Conservation (phyloP, 1,140 invertebrate species). For the Acromyrmex heyeri region DNA sequence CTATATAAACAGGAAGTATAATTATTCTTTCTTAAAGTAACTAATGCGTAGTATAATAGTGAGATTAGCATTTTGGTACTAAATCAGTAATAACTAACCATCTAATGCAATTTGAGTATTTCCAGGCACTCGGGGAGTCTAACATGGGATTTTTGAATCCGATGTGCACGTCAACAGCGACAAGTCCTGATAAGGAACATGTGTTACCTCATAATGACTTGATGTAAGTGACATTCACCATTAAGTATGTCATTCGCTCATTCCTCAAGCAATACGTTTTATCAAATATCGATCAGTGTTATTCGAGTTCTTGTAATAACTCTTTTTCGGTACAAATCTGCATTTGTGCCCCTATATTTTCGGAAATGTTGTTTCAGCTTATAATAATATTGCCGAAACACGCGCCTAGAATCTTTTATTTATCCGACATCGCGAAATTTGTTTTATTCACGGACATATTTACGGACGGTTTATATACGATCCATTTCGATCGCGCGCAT, state of each 20-base stretch:
- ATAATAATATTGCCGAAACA: neutral
- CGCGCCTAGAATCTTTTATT: neutral
- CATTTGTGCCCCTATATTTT: neutral
- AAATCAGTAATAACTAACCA: constrained; percentile 80
- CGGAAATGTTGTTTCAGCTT: constrained; percentile 1
- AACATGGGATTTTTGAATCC: constrained; percentile 88
- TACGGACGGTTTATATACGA: neutral
- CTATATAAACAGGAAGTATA: neutral
- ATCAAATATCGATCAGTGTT: neutral
- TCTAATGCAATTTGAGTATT: constrained; percentile 86
- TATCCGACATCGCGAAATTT: neutral
- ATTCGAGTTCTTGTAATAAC: neutral
- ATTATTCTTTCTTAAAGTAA: neutral
- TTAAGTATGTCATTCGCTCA: neutral
- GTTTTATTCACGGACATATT: constrained; percentile 15
- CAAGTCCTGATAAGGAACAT: constrained; percentile 87
- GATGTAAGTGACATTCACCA: constrained; percentile 80
- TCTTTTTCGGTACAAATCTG: neutral
- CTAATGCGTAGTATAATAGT: neutral
- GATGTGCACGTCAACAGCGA: constrained; percentile 86
- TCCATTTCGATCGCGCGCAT: neutral
- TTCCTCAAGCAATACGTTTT: neutral
- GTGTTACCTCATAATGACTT: constrained; percentile 85
- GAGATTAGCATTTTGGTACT: constrained; percentile 13
- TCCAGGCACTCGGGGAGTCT: constrained; percentile 89